phyloP scores from a whole-genome alignment of 2,113 vertebrate species.

The Astatoreochromis straeleni region DNA sequence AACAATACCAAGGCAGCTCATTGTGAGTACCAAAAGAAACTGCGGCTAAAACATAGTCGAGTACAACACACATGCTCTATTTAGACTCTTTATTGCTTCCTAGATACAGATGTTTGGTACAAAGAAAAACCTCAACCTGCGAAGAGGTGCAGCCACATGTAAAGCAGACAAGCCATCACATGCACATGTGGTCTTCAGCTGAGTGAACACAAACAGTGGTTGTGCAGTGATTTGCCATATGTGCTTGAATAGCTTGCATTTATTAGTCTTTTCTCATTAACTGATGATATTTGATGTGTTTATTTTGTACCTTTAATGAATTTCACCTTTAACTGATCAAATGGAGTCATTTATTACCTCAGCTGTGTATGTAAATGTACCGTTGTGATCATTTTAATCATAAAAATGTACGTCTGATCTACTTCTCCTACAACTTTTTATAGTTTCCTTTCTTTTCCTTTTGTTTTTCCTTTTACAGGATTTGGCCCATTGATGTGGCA shows the following conservation, averaged over 20 bases:
- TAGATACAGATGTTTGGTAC: background rate
- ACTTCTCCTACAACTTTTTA: background rate
- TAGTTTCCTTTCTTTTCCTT: background rate
- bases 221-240: background rate
- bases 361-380: background rate
- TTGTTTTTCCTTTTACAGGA: background rate
- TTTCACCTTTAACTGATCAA: background rate
- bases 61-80: background rate
- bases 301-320: background rate
- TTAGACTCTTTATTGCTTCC: too few relatives aligned
- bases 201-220: background rate
- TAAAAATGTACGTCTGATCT: background rate
- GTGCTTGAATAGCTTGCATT: background rate
- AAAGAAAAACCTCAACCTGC: background rate
- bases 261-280: background rate
- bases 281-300: background rate
- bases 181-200: background rate
- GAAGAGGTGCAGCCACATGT: background rate
- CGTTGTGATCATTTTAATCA: background rate
- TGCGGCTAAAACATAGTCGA: background rate
- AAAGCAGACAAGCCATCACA: background rate
- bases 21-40: background rate
- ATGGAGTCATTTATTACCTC: background rate
- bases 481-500: background rate
- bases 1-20: background rate